Base-by-base conservation (phyloP, 1,140 invertebrate species). In the Drosophila carrolli region DNA sequence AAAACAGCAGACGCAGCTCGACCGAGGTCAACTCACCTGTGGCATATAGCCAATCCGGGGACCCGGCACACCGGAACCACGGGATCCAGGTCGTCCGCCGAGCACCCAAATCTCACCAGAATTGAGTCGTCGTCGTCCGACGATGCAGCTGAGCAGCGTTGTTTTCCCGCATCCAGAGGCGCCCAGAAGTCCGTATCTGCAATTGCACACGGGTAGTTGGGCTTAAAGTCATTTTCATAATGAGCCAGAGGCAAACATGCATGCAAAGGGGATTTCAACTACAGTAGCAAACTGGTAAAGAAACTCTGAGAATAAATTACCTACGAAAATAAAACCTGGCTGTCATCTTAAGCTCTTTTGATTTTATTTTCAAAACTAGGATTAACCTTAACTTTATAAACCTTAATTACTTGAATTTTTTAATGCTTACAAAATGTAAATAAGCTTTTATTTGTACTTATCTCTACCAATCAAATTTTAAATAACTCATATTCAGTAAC, bases 151-250 rank as follows among this genome's bases (percentile, higher is more conserved):
- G 0, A 98, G 93, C 4, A 98, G 93, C 0, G 97, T 98, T 0
- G 96, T 97, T 93, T 97, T 97, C 4, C 96, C 96, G 90, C 96
- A 97, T 14, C 97, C 97, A 62, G 96, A 97, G 46, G 96, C 97
- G 19, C 97, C 97, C 32, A 98, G 93, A 6, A 98, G 93, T 71
- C 97, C 97, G 91, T 98, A 98, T 91, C 97, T 97, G 93, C 35
- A 93, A 81, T 23, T 57, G 67, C 50, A 50, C 46, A 50, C 14
- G 32, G 40, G 51, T 37, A 48, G 41, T n/a, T 58, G 41, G 60
- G 41, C 9, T 44, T 58, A 27, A 50, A 60, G 38, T 61, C 14
- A 55, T 53, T 76, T 56, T 68, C 58, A 54, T 79, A 85, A 79
- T 66, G 78, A 76, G 78, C 63, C 58, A 60, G 0, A 32, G 1